Conservation (phyloP, 64 coral and sea anemone species). For the Anthopleura sola region DNA sequence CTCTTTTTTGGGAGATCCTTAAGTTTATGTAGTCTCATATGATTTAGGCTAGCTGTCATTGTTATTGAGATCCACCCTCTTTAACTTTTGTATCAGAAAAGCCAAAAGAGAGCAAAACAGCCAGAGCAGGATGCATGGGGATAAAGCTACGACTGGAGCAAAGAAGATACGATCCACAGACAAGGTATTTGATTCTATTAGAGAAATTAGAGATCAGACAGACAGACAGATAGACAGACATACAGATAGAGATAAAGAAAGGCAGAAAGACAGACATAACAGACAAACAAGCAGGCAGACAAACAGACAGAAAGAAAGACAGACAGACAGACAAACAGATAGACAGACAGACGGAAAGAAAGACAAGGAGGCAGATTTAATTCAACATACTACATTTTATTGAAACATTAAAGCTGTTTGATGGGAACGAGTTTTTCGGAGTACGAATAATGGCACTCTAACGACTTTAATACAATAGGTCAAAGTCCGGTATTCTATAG, state of each 20-base stretch:
- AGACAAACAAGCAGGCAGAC: background rate
- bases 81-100: too few relatives aligned
- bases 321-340: background rate
- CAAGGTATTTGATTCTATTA: too few relatives aligned
- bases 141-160: too few relatives aligned
- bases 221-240: too few relatives aligned
- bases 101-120: too few relatives aligned
- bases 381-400: slow-evolving; percentile 4
- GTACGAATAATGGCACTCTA: background rate
- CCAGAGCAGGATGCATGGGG: too few relatives aligned
- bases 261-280: background rate
- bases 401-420: background rate
- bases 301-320: background rate
- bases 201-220: background rate
- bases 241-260: too few relatives aligned
- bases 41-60: too few relatives aligned
- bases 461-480: background rate
- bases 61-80: too few relatives aligned
- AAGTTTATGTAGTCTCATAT: too few relatives aligned
- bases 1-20: too few relatives aligned
- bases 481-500: slow-evolving; percentile 1
- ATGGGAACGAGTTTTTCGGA: background rate
- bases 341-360: background rate
- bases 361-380: background rate
- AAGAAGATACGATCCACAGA: too few relatives aligned